Evolutionary conservation across 1,140 invertebrate species (phyloP).

Genomic region (Heliothis virescens): DNA sequence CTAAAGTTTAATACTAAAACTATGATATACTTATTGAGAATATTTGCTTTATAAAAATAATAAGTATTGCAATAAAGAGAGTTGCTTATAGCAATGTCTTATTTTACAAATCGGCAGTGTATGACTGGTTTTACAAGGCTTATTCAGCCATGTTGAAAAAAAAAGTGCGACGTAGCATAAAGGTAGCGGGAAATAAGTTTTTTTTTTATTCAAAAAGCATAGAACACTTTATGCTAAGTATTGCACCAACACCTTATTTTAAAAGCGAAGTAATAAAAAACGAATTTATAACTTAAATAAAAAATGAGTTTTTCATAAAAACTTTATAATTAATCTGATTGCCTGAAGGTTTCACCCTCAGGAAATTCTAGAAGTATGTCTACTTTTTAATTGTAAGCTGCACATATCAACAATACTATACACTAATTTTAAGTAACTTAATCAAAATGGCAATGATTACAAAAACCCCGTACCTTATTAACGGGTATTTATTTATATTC

Average conservation of each 20-base stretch:
- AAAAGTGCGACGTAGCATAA: conserved; percentile 64
- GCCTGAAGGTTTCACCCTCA: conserved; percentile 67
- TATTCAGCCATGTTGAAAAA: conserved; percentile 57
- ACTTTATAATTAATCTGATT: conserved; percentile 36
- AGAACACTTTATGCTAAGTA: conserved; percentile 66
- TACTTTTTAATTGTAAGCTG: conserved; percentile 53
- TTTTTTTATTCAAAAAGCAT: conserved; percentile 32
- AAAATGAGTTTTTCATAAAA: conserved; percentile 61
- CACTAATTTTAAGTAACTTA: conserved; percentile 64
- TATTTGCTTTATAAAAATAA: conserved; percentile 62
- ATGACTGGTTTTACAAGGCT: conserved; percentile 72
- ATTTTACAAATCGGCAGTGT: conserved; percentile 73
- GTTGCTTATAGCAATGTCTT: conserved; percentile 76
- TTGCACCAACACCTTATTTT: conserved; percentile 57
- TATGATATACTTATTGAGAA: conserved; percentile 57
- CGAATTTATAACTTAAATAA: conserved; percentile 29
- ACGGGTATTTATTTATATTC: conserved; percentile 17
- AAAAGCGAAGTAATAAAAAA: conserved; percentile 18
- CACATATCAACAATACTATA: conserved; percentile 59
- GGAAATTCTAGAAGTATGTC: conserved; percentile 32
- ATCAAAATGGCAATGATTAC: conserved; percentile 70
- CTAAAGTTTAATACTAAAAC: conserved; percentile 57
- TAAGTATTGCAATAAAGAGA: conserved; percentile 76
- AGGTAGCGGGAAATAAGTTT: conserved; percentile 47
- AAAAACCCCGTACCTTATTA: conserved; percentile 18